Percentiles rank a stretch among this genome's conserved stretches.
These are phyloP conservation scores for Drosophila subobscura DNA, from an alignment of 1,140 invertebrate species.

Conservation along the genomic window DNA sequence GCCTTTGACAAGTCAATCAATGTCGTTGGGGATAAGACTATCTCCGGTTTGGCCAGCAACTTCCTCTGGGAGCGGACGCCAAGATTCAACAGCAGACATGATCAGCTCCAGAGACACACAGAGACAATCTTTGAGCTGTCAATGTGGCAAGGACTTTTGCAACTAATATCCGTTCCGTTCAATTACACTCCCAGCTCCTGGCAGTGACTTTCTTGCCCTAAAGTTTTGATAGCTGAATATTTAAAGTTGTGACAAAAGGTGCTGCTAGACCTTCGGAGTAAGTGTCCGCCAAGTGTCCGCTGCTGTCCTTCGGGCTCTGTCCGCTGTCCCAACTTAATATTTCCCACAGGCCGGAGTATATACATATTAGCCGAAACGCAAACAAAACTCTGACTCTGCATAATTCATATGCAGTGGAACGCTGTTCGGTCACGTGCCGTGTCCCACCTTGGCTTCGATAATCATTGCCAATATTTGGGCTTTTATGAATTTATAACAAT, in stretches of 20 bases:
- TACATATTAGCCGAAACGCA: slow-evolving; percentile 4
- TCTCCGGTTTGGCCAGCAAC: background rate
- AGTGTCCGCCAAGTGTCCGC: slow-evolving; percentile 55
- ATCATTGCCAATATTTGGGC: slow-evolving; percentile 79
- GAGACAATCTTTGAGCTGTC: slow-evolving; percentile 8
- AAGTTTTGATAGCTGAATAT: slow-evolving; percentile 75
- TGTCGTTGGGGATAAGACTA: slow-evolving; percentile 49
- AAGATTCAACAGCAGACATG: slow-evolving; percentile 37
- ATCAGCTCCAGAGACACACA: slow-evolving; percentile 5
- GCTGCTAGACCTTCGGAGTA: slow-evolving; percentile 5
- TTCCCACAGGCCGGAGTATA: slow-evolving; percentile 27
- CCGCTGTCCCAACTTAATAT: slow-evolving; percentile 42
- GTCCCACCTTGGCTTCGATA: slow-evolving; percentile 69
- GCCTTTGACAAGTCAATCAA: slow-evolving; percentile 73
- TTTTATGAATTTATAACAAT: slow-evolving; percentile 74
- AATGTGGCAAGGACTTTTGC: slow-evolving; percentile 38
- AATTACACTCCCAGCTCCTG: background rate
- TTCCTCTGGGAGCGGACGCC: slow-evolving; percentile 12
- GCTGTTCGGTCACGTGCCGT: slow-evolving; percentile 54
- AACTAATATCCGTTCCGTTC: slow-evolving; percentile 51
- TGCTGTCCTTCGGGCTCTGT: slow-evolving; percentile 37
- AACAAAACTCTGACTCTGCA: slow-evolving; percentile 41
- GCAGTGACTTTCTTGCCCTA: slow-evolving; percentile 65
- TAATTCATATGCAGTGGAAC: slow-evolving; percentile 45
- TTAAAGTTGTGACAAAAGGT: slow-evolving; percentile 61